A percentile compares a stretch with the other conserved stretches of the same genome.
Conservation (phyloP, 1,140 invertebrate species). For the Drosophila kikkawai region DNA sequence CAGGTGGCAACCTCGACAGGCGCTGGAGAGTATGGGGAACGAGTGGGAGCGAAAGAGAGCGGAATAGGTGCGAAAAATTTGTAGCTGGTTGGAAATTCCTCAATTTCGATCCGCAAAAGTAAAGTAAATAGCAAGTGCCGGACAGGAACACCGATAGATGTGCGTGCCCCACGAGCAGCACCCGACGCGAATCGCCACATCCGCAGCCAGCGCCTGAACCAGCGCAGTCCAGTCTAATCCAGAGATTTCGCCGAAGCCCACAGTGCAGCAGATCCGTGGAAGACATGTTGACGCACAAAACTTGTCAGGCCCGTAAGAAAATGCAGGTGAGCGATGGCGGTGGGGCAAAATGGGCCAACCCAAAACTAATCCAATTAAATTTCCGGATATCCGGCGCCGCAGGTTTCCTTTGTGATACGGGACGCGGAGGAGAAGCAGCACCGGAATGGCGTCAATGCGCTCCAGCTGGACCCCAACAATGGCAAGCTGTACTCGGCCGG, state of each 20-base stretch:
- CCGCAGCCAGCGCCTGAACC: constrained; percentile 17
- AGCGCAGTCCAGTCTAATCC: constrained; percentile 34
- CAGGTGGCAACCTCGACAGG: constrained; percentile 42
- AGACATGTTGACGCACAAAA: constrained; percentile 85
- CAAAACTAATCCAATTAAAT: constrained; percentile 35
- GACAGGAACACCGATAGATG: constrained; percentile 26
- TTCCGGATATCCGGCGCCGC: constrained; percentile 19
- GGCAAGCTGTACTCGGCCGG: constrained; percentile 96
- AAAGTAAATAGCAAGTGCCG: constrained; percentile 36
- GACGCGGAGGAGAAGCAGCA: constrained; percentile 97
- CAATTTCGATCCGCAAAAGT: constrained; percentile 39
- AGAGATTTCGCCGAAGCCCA: constrained; percentile 41
- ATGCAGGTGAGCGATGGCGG: constrained; percentile 86
- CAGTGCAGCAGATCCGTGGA: constrained; percentile 49
- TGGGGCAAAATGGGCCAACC: neutral
- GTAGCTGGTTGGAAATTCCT: constrained; percentile 43
- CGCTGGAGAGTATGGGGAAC: constrained; percentile 20
- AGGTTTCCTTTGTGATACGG: constrained; percentile 99
- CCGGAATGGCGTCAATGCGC: constrained; percentile 97
- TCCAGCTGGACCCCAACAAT: constrained; percentile 95
- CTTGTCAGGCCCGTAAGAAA: constrained; percentile 88
- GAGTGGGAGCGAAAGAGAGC: constrained; percentile 43
- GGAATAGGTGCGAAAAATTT: constrained; percentile 54
- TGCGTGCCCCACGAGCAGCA: constrained; percentile 25
- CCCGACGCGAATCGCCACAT: constrained; percentile 24